Evolutionary conservation across 53 echinoderm and acorn worm genomes (phyloP).

Genomic region (Stichopus horrens): DNA sequence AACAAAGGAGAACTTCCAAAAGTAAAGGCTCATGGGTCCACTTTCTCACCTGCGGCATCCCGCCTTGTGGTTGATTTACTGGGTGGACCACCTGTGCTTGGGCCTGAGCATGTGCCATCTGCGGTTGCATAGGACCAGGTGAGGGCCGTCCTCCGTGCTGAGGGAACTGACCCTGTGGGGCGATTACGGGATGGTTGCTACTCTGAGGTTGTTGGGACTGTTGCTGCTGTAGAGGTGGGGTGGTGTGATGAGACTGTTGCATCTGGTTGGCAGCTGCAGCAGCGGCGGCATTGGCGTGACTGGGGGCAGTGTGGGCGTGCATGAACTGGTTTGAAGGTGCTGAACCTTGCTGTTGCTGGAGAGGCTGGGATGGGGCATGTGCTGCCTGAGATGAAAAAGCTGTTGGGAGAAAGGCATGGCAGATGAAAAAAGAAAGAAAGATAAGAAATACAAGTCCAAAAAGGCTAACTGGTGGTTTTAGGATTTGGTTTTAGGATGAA

Average conservation of each 20-base stretch:
- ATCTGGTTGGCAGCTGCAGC: conserved; percentile 62
- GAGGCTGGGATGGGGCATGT: conserved; percentile 32
- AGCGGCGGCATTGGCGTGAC: conserved; percentile 57
- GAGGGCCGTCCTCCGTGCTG: conserved; percentile 66
- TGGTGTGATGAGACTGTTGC: conserved; percentile 66
- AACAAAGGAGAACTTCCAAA: no score
- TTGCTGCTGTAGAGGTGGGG: conserved; percentile 54
- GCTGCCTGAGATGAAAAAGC: conserved; percentile 42
- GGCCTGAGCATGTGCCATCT: conserved; percentile 57
- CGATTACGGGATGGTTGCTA: conserved; percentile 62
- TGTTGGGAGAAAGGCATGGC: conserved; percentile 13
- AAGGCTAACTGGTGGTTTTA: no score
- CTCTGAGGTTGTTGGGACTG: conserved; percentile 65
- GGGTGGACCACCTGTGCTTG: conserved; percentile 44
- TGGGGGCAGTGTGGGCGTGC: conserved; percentile 60
- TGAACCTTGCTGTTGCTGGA: conserved; percentile 52
- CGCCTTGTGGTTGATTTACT: conserved; percentile 50
- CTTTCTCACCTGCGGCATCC: conserved; percentile 46
- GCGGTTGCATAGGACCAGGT: conserved; percentile 57
- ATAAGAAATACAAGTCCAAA: no score
- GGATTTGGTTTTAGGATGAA: no score
- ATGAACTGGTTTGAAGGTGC: conserved; percentile 56
- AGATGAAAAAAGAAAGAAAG: no score
- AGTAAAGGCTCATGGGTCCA: no score
- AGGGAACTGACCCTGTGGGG: conserved; percentile 53